A percentile compares a stretch with the other conserved stretches of the same genome.
These are phyloP conservation scores for Philonicus albiceps DNA, from an alignment of 2,888 invertebrate genomes.

Conservation along the genomic window DNA sequence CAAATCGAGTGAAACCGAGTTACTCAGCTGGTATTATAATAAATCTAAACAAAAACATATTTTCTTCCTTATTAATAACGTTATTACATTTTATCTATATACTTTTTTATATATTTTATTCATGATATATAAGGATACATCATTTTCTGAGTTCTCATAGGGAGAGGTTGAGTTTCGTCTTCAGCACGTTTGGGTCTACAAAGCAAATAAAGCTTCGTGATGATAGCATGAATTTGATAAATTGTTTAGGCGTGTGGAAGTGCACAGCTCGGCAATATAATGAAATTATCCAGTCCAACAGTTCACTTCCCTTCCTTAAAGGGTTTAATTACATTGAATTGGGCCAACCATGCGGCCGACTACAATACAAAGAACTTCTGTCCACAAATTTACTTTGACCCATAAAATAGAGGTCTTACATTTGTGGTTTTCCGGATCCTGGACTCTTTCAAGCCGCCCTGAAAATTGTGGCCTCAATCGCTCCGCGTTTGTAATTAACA, in stretches of 20 bases:
- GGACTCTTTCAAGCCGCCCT: background rate
- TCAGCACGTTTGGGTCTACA: background rate
- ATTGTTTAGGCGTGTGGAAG: background rate
- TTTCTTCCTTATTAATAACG: no score
- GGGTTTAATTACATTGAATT: constrained; percentile 5
- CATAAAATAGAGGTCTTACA: background rate
- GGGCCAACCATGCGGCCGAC: background rate
- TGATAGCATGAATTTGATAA: background rate
- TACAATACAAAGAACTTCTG: background rate
- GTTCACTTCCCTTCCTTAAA: background rate
- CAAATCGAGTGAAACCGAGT: no score
- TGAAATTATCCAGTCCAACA: constrained; percentile 10
- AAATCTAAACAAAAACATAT: no score
- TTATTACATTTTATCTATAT: background rate
- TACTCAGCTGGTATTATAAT: no score
- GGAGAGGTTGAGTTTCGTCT: background rate
- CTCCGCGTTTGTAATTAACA: background rate
- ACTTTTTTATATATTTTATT: background rate
- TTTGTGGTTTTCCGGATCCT: background rate
- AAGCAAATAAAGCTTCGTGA: background rate
- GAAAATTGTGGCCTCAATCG: background rate
- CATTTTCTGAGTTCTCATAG: background rate
- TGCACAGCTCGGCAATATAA: background rate
- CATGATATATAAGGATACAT: background rate
- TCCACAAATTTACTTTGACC: background rate